These are phyloP conservation scores for Sus cebifrons DNA, from an alignment of 2,797 vertebrate genomes.

Conservation along the genomic window DNA sequence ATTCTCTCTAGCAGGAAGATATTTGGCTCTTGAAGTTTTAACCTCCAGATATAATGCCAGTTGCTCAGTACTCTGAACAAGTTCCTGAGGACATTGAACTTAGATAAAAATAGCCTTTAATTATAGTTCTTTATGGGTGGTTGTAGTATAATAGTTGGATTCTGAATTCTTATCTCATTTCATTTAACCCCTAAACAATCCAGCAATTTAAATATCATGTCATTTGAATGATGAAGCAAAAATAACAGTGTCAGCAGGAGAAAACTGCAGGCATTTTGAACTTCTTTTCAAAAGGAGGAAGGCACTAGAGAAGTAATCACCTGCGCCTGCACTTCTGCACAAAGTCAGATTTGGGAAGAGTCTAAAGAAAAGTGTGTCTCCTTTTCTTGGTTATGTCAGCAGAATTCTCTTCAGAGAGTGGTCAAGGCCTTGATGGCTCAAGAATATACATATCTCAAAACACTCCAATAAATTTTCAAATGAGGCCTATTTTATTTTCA, in stretches of 20 bases:
- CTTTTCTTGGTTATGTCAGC: neutral
- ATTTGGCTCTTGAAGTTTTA: constrained; percentile 26
- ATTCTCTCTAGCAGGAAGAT: neutral
- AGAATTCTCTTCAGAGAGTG: neutral
- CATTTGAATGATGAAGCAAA: neutral
- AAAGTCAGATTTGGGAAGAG: neutral
- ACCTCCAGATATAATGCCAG: neutral
- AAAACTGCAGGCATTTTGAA: neutral
- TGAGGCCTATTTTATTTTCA: constrained; percentile 7
- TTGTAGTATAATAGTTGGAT: neutral
- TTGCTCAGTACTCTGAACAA: constrained; percentile 48
- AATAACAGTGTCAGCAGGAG: neutral
- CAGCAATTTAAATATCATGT: neutral
- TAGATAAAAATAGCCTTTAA: constrained; percentile 56
- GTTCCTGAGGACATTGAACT: constrained; percentile 9
- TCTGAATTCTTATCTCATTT: constrained; percentile 56
- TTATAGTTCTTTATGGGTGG: constrained; percentile 18
- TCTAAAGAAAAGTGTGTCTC: neutral
- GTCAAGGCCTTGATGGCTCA: neutral
- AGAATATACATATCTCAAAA: neutral
- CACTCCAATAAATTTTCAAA: neutral
- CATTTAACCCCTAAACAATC: constrained; percentile 19
- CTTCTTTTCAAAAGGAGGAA: neutral
- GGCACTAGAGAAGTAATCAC: neutral
- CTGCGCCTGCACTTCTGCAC: neutral